Evolutionary conservation across 1,140 invertebrate genomes (phyloP).

Genomic region (Cherax destructor): DNA sequence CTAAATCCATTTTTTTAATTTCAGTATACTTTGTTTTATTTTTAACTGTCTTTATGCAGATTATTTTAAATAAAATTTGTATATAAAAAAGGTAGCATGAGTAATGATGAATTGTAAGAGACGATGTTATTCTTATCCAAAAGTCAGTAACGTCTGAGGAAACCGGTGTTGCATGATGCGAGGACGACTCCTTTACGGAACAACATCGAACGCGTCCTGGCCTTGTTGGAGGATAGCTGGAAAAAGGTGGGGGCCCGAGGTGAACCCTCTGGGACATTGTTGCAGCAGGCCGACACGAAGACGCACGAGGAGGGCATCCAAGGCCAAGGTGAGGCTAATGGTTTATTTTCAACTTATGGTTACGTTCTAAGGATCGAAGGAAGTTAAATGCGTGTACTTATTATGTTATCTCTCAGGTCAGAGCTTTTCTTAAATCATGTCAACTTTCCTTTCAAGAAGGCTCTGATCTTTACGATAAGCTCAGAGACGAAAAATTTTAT

Average conservation of each 20-base stretch:
- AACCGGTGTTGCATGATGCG: constrained; percentile 48
- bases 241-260: constrained; percentile 43
- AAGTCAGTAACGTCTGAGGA: constrained; percentile 28
- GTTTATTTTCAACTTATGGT: too few species aligned
- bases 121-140: background rate
- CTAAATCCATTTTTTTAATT: too few species aligned
- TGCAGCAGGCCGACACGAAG: constrained; percentile 35
- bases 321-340: constrained; percentile 36
- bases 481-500: too few species aligned
- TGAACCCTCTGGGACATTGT: constrained; percentile 34
- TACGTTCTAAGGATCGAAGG: background rate
- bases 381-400: too few species aligned
- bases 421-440: too few species aligned
- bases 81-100: too few species aligned
- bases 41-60: too few species aligned
- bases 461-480: too few species aligned
- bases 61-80: too few species aligned
- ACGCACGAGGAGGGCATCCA: constrained; percentile 35
- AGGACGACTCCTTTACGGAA: constrained; percentile 42
- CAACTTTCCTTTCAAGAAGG: too few species aligned
- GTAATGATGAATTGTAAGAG: background rate
- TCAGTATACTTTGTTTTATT: too few species aligned
- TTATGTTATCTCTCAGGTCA: too few species aligned
- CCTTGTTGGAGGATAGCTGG: constrained; percentile 54
- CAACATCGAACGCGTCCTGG: constrained; percentile 9